These are phyloP conservation scores for Amphilophus citrinellus DNA, from an alignment of 2,113 vertebrate species.

Conservation along the genomic window DNA sequence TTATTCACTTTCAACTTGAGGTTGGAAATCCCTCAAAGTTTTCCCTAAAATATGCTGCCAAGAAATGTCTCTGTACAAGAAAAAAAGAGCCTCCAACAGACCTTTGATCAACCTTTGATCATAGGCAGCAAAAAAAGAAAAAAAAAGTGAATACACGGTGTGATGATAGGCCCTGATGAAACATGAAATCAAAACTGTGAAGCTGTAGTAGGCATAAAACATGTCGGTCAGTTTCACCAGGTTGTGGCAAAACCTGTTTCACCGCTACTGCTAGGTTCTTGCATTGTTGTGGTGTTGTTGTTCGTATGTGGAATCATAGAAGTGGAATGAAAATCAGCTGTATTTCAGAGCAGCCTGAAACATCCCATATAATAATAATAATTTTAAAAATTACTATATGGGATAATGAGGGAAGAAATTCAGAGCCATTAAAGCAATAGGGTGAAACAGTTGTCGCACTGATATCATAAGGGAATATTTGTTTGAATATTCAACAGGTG, in stretches of 20 bases:
- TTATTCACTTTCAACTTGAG: constrained; percentile 3
- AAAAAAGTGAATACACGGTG: not conserved
- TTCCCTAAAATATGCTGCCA: not conserved
- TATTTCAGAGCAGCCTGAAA: not conserved
- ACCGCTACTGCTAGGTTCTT: not conserved
- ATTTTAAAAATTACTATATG: not conserved
- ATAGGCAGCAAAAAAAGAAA: not conserved
- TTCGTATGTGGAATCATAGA: not conserved
- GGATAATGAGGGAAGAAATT: not conserved
- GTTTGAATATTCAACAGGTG: constrained; percentile 6
- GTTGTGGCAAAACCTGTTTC: not conserved
- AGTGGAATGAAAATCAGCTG: not conserved
- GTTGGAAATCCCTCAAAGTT: not conserved
- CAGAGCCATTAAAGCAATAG: not conserved
- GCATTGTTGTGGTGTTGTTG: not conserved
- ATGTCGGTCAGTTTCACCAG: not conserved
- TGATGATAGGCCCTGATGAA: not conserved
- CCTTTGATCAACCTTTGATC: constrained; percentile 18
- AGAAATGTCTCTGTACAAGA: not conserved
- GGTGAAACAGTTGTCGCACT: not conserved
- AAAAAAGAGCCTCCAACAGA: not conserved
- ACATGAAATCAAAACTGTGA: not conserved
- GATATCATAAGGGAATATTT: not conserved
- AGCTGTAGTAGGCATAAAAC: not conserved
- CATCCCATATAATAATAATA: not conserved